A percentile compares a stretch with the other conserved stretches of the same genome.
phyloP scores from a whole-genome alignment of 2,797 vertebrate species.

The Sebastes cheni region DNA sequence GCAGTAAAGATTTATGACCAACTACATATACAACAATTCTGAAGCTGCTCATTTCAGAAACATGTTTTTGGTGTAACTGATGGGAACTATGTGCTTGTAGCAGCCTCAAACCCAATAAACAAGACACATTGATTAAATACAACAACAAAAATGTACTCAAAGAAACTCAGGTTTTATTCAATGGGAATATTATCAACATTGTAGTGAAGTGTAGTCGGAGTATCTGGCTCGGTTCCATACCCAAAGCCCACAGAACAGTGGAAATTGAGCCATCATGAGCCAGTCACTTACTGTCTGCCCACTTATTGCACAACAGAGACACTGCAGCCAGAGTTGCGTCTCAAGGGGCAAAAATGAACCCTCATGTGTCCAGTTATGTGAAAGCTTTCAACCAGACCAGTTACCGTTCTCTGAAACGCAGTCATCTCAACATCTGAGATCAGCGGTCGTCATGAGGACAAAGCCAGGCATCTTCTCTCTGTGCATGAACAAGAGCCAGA shows the following conservation, averaged over 20 bases:
- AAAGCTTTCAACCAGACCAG: not conserved
- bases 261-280: slow-evolving; percentile 65
- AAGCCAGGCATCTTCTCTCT: not conserved
- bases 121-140: not conserved
- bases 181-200: not conserved
- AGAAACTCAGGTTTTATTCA: not conserved
- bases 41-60: not conserved
- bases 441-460: not conserved
- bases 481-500: not conserved
- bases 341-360: slow-evolving; percentile 56
- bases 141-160: not conserved
- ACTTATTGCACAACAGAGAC: slow-evolving; percentile 63
- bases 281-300: slow-evolving; percentile 70
- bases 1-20: not conserved
- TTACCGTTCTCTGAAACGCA: not conserved
- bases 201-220: not conserved
- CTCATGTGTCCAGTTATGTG: not conserved
- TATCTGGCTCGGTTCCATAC: slow-evolving; percentile 77
- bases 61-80: not conserved
- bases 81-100: not conserved
- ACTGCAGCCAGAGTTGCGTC: slow-evolving; percentile 63
- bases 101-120: not conserved
- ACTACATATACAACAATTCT: not conserved
- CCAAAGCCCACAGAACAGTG: slow-evolving; percentile 59
- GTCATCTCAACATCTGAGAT: not conserved